Percentiles rank a stretch among this genome's conserved stretches.
Evolutionary conservation across 2,888 invertebrate genomes (phyloP).

Genomic region (Drosophila birchii): DNA sequence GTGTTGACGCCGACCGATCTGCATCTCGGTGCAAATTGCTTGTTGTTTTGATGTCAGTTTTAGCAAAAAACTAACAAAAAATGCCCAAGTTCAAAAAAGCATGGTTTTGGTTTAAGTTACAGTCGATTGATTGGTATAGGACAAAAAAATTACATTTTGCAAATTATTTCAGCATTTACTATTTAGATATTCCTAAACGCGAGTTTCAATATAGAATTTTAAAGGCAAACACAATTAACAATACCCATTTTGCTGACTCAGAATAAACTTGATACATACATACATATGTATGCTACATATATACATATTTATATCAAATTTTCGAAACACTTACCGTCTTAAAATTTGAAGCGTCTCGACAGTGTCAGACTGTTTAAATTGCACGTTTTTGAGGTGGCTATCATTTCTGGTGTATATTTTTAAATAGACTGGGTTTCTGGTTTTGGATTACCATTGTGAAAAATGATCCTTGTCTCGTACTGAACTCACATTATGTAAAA

Average conservation of each 20-base stretch:
- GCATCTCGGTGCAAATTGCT: constrained; percentile 56
- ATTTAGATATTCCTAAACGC: constrained; percentile 20
- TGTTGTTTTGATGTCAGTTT: constrained; percentile 71
- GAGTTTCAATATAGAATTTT: constrained; percentile 55
- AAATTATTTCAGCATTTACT: not conserved
- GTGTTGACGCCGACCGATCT: constrained; percentile 52
- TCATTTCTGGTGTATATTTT: not conserved
- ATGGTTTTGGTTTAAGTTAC: not conserved
- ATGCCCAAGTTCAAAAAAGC: constrained; percentile 33
- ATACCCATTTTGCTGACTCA: constrained; percentile 36
- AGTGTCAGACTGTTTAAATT: constrained; percentile 24
- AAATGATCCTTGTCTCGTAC: not conserved
- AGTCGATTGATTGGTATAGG: not conserved
- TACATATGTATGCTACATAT: too few relatives aligned
- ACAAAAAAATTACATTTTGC: not conserved
- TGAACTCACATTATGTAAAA: not conserved
- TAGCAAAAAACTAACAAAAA: constrained; percentile 48
- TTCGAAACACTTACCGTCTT: constrained; percentile 13
- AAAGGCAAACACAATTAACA: constrained; percentile 25
- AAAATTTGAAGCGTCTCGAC: constrained; percentile 21
- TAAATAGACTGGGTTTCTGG: constrained; percentile 5
- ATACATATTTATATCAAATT: constrained; percentile 4
- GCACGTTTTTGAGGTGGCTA: constrained; percentile 12
- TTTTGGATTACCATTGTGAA: constrained; percentile 1
- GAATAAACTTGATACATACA: too few relatives aligned